Percentiles rank a stretch among this genome's conserved stretches.
These are phyloP conservation scores for Pterostichus niger DNA, from an alignment of 2,888 invertebrate genomes.

Conservation along the genomic window DNA sequence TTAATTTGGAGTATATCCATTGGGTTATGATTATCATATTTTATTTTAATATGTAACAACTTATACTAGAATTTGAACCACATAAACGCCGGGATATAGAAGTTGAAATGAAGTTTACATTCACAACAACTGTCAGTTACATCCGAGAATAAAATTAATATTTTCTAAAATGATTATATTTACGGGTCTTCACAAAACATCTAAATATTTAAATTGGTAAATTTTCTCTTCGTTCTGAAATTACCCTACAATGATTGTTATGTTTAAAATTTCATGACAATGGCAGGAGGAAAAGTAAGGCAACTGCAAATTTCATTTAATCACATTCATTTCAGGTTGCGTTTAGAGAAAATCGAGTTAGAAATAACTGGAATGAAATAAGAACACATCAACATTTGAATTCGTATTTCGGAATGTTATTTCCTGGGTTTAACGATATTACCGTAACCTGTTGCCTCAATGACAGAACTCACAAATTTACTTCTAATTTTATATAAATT, in stretches of 20 bases:
- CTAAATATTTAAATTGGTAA: too few species aligned
- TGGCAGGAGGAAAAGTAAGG: slow-evolving; percentile 10
- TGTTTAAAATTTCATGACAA: slow-evolving; percentile 23
- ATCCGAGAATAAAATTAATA: too few species aligned
- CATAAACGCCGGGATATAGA: too few species aligned
- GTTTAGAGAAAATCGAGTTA: slow-evolving; percentile 56
- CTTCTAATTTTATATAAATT: slow-evolving; percentile 6
- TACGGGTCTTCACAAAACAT: too few species aligned
- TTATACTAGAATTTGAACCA: too few species aligned
- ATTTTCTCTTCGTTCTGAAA: too few species aligned
- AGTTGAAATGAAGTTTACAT: too few species aligned
- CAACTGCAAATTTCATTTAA: slow-evolving; percentile 50
- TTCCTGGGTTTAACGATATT: slow-evolving; percentile 45
- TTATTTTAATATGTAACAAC: too few species aligned
- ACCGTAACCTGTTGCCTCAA: slow-evolving; percentile 33
- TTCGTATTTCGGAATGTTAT: slow-evolving; percentile 54
- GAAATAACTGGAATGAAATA: slow-evolving; percentile 56
- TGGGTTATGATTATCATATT: too few species aligned
- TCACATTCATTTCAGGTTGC: slow-evolving; percentile 50
- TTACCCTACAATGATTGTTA: background rate
- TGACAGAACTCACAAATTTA: background rate
- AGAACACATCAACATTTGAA: slow-evolving; percentile 55
- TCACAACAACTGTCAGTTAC: too few species aligned
- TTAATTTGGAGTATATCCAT: too few species aligned
- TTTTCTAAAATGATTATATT: too few species aligned